These are phyloP conservation scores for Leptocoma aspasia DNA, from an alignment of 2,113 vertebrate genomes.

Conservation along the genomic window DNA sequence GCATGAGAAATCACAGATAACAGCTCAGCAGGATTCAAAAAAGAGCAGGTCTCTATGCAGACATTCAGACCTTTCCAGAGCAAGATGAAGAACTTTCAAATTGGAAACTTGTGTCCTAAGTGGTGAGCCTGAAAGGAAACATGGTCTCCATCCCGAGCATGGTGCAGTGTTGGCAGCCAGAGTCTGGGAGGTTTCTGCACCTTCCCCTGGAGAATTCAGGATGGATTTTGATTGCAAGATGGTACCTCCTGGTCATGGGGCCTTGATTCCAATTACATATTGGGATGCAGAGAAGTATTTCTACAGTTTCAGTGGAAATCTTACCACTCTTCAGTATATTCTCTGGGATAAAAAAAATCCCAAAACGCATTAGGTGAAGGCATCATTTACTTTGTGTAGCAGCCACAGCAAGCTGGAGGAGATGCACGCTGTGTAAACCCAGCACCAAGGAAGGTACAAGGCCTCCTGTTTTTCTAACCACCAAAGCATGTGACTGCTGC, in stretches of 20 bases:
- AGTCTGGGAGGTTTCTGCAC: neutral
- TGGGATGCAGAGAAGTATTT: neutral
- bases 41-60: neutral
- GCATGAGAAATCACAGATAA: neutral
- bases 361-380: neutral
- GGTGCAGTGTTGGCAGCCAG: rapidly evolving
- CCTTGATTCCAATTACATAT: neutral
- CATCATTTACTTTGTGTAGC: neutral
- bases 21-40: neutral
- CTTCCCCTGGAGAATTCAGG: neutral
- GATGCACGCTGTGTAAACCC: neutral
- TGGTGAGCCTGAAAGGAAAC: neutral
- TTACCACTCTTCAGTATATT: neutral
- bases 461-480: neutral
- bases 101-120: neutral
- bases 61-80: neutral
- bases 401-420: neutral
- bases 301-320: neutral
- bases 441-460: neutral
- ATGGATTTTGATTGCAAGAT: neutral
- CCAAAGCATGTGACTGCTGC: neutral
- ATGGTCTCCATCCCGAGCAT: rapidly evolving
- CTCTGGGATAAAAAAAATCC: neutral
- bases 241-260: neutral
- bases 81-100: neutral